Evolutionary conservation across 2,888 invertebrate species (phyloP), one percentile per base, ranked within the genome.

Genomic region (Micoletzkya japonica): DNA sequence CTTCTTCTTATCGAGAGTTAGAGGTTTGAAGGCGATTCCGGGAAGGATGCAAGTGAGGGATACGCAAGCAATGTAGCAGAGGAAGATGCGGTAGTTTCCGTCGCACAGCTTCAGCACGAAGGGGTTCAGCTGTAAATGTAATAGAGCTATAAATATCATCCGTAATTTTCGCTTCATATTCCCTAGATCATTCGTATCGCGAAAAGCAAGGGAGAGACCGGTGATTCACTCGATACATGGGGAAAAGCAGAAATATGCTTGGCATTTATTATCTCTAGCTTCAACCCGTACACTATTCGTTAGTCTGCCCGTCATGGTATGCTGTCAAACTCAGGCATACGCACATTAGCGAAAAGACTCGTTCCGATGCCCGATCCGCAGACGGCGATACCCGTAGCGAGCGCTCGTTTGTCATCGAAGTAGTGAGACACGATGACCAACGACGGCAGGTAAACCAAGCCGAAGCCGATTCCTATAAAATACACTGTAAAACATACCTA

Each of bases 391-490:
- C 95, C 97, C 17, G 83, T 98, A 3, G 98, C 97, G 79, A 97
- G 90, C 36, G 96, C 93, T 71, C 97, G 90, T 81, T 91, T 91
- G 81, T 92, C 92, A 86, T 97, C 95, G 86, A 98, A 98, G 89
- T 97, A 98, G 78, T 92, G 93, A 0, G 95, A 94, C 37, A 98
- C 96, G 86, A 93, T 93, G 68, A 98, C 96, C 79, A 98, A 96
- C 61, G 97, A 95, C 0, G 98, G 97, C 70, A 98, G 89, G 86
- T 97, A 98, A 85, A 98, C 95, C 75, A 98, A 90, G 0, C 97
- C 97, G 82, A 97, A 93, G 30, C 97, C 97, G 63, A 95, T 88
- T 54, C 96, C 96, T 90, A 85, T 3, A 86, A 79, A 14, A 20
- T 32, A 14, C 24, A 10, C 44, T 14, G n/a, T n/a, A n/a, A n/a